Percentiles rank a stretch among this genome's conserved stretches.
Conservation (phyloP, 2,888 invertebrate genomes). For the Agriotes lineatus region DNA sequence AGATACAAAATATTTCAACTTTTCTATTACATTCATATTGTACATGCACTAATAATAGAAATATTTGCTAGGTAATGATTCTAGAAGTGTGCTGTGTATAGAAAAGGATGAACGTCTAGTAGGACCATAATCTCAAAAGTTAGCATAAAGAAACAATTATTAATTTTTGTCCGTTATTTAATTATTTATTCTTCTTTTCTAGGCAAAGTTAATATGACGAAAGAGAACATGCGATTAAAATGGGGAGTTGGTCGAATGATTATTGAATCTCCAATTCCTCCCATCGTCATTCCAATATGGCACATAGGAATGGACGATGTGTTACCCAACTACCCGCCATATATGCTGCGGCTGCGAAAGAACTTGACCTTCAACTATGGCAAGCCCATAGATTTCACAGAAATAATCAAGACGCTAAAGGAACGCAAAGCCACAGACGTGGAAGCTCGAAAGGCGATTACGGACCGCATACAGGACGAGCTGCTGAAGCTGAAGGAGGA, state of each 20-base stretch:
- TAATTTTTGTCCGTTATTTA: too few relatives aligned
- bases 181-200: constrained; percentile 42
- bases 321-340: constrained; percentile 90
- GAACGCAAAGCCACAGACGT: constrained; percentile 75
- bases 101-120: too few relatives aligned
- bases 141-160: too few relatives aligned
- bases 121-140: too few relatives aligned
- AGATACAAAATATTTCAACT: too few relatives aligned
- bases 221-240: constrained; percentile 84
- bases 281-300: constrained; percentile 91
- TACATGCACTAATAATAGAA: too few relatives aligned
- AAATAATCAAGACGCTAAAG: constrained; percentile 73
- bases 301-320: constrained; percentile 94
- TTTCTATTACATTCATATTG: too few relatives aligned
- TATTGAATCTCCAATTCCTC: constrained; percentile 82
- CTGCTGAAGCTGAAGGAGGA: constrained; percentile 74
- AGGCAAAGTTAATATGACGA: constrained; percentile 84
- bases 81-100: too few relatives aligned
- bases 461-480: constrained; percentile 85
- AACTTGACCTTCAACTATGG: constrained; percentile 87
- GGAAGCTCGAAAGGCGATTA: constrained; percentile 83
- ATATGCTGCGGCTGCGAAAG: constrained; percentile 82
- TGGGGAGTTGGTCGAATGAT: constrained; percentile 97
- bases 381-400: constrained; percentile 83
- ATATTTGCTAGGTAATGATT: too few relatives aligned